phyloP scores from a whole-genome alignment of 2,888 invertebrate genomes.

The Agrilus cyanescens region DNA sequence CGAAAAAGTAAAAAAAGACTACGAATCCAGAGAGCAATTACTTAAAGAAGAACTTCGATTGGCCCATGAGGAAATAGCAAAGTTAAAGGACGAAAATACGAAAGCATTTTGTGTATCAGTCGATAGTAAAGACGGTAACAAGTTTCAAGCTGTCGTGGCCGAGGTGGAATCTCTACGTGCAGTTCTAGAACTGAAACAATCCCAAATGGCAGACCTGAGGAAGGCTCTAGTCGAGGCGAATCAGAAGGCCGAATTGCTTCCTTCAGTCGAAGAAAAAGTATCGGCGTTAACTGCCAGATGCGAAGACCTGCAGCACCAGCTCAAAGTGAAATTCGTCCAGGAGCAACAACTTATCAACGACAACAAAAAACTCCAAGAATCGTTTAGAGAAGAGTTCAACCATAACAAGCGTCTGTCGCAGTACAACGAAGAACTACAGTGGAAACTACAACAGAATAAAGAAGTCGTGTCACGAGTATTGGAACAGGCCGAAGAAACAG shows the following conservation, averaged over 20 bases:
- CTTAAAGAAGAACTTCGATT: slow-evolving; percentile 22
- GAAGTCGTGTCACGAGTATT: slow-evolving; percentile 47
- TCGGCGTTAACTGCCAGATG: slow-evolving; percentile 68
- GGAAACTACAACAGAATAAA: slow-evolving; percentile 73
- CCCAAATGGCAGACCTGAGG: slow-evolving; percentile 68
- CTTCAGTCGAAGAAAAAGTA: slow-evolving; percentile 59
- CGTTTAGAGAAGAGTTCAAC: slow-evolving; percentile 63
- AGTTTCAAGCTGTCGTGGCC: slow-evolving; percentile 9
- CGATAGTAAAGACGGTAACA: slow-evolving; percentile 26
- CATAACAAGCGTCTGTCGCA: slow-evolving; percentile 67
- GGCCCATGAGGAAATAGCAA: slow-evolving; percentile 23
- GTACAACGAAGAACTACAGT: slow-evolving; percentile 80
- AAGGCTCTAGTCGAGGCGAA: slow-evolving; percentile 57
- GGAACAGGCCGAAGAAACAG: slow-evolving; percentile 25
- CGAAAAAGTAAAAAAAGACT: slow-evolving; percentile 26
- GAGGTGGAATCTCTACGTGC: slow-evolving; percentile 75
- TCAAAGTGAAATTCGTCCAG: slow-evolving; percentile 53
- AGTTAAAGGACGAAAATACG: slow-evolving; percentile 28
- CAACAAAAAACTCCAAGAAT: slow-evolving; percentile 60
- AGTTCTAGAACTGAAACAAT: slow-evolving; percentile 79
- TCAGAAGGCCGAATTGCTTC: slow-evolving; percentile 63
- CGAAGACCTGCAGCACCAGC: slow-evolving; percentile 72
- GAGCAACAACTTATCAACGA: slow-evolving; percentile 61
- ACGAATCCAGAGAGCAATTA: slow-evolving; percentile 24
- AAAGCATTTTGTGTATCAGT: slow-evolving; percentile 24